These are phyloP conservation scores for Cyrtorhinus lividipennis DNA, from an alignment of 1,140 invertebrate species.

Conservation along the genomic window DNA sequence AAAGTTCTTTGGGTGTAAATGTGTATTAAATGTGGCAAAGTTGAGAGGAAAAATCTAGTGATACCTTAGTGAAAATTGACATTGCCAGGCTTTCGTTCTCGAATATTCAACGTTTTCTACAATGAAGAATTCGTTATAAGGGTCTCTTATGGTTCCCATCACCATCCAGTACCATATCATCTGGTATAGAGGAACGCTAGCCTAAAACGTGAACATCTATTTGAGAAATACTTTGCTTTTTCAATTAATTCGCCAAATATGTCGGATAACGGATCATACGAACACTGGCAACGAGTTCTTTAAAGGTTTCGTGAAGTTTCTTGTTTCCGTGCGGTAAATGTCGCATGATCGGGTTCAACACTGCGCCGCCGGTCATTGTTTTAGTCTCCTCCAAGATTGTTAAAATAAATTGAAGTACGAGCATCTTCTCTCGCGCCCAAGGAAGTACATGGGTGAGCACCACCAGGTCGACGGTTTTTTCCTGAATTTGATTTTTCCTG, in stretches of 20 bases:
- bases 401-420: not conserved
- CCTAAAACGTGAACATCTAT: not conserved
- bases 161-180: conserved; percentile 17
- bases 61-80: conserved; percentile 1
- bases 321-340: not conserved
- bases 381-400: not conserved
- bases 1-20: too few species aligned
- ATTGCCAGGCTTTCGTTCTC: not conserved
- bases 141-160: conserved; percentile 6
- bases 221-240: not conserved
- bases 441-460: not conserved
- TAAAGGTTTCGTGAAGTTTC: not conserved
- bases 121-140: conserved; percentile 11
- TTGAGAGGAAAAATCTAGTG: too few species aligned
- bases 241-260: not conserved
- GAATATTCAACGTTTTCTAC: not conserved
- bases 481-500: too few species aligned
- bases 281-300: not conserved
- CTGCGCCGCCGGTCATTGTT: not conserved
- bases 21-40: too few species aligned
- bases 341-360: not conserved
- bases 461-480: not conserved
- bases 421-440: not conserved
- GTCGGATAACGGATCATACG: too few species aligned
- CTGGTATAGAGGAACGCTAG: conserved; percentile 5